These are phyloP conservation scores for Drosophila athabasca DNA, from an alignment of 1,140 invertebrate species.

Conservation along the genomic window DNA sequence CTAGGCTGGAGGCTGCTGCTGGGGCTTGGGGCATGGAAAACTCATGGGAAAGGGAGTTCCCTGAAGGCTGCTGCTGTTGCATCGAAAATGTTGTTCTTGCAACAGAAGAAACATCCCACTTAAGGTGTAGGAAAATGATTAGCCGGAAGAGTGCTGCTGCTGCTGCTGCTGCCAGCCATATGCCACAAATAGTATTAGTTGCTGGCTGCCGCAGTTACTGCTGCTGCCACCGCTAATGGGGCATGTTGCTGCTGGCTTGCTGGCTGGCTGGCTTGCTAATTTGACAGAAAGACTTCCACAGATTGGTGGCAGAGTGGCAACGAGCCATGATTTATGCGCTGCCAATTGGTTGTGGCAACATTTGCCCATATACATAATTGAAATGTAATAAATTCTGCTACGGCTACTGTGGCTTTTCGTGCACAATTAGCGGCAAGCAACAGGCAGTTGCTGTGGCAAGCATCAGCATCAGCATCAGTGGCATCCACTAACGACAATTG, in stretches of 20 bases:
- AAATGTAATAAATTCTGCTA: conserved; percentile 77
- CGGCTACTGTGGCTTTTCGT: conserved; percentile 52
- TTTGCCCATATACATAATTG: conserved; percentile 80
- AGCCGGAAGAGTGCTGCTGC: conserved; percentile 31
- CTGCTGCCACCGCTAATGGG: neutral
- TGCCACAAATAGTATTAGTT: conserved; percentile 29
- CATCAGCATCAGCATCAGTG: neutral
- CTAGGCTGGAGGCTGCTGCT: conserved; percentile 9
- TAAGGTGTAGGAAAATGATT: conserved; percentile 46
- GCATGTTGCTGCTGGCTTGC: conserved; percentile 35
- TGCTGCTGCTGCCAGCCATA: neutral
- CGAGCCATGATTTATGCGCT: conserved; percentile 65
- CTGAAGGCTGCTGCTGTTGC: neutral
- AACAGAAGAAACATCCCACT: conserved; percentile 10
- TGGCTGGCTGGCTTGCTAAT: conserved; percentile 54
- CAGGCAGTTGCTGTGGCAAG: neutral
- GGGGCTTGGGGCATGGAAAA: conserved; percentile 35
- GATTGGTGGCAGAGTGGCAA: neutral
- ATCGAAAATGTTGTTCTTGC: conserved; percentile 10
- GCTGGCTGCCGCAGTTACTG: conserved; percentile 26
- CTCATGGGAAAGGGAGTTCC: conserved; percentile 20
- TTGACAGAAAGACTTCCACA: conserved; percentile 46
- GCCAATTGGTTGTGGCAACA: conserved; percentile 73
- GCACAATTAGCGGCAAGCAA: conserved; percentile 66
- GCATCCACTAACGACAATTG: conserved; percentile 59